Conservation (phyloP, 2,797 vertebrate genomes). For the Manis javanica region DNA sequence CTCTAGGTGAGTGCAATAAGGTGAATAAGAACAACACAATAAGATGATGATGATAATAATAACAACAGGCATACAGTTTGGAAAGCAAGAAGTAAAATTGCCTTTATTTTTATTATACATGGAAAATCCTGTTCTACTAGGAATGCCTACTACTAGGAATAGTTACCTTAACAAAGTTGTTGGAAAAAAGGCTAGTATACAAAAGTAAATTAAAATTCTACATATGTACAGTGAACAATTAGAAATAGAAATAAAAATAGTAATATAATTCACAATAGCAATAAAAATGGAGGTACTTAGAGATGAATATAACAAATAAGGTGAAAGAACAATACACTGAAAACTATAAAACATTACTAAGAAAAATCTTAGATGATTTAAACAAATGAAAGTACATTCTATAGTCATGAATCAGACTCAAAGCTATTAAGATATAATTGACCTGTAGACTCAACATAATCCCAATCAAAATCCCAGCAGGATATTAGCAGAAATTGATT, state of each 20-base stretch:
- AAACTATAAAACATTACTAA: not conserved
- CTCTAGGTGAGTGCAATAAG: not conserved
- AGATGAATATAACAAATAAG: conserved; percentile 15
- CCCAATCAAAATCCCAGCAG: not conserved
- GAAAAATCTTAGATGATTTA: not conserved
- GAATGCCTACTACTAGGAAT: not conserved
- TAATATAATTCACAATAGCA: not conserved
- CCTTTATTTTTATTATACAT: not conserved
- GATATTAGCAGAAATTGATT: not conserved
- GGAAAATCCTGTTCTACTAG: not conserved
- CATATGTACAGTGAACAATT: not conserved
- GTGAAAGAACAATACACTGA: not conserved
- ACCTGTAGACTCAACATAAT: not conserved
- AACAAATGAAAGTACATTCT: not conserved
- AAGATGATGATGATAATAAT: not conserved
- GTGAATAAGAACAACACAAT: not conserved
- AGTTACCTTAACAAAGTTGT: not conserved
- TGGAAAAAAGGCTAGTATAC: not conserved
- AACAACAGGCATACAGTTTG: not conserved
- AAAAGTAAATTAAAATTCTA: conserved; percentile 39
- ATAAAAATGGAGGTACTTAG: conserved; percentile 13
- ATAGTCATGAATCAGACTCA: not conserved
- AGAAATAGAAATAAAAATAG: conserved; percentile 21
- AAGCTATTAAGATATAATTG: not conserved
- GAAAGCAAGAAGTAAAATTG: not conserved